Base-by-base conservation (phyloP, 2,113 vertebrate species). In the Chloroceryle aenea region DNA sequence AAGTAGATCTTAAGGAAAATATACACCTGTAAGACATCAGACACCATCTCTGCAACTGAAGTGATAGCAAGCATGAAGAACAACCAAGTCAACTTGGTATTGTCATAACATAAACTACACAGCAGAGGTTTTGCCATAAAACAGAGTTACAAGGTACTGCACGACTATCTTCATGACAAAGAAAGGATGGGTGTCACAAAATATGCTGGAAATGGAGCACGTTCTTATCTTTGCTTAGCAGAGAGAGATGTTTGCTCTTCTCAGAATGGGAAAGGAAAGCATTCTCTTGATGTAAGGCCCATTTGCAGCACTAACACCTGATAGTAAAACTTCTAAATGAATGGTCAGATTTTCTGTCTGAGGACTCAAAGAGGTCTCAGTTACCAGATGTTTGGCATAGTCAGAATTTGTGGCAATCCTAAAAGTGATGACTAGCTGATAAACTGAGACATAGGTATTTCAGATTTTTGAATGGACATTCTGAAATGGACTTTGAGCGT, bases 131-230 rank as follows among this genome's bases (percentile, higher is more conserved):
- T 38, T 29, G 71, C 9, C 53, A 45, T 22, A 8, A 62, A 89
- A 55, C 0, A 11, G 56, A 55, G 79, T 55, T 22, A 61, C 8
- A 32, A 56, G 34, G 38, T 9, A 8, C 27, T 50, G 73, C 68
- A 30, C 5, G 40, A 23, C 42, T 80, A 61, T 3, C 32, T 0
- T 2, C 2, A 3, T 18, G 19, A 34, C 27, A 64, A 48, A 95
- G 68, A 42, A 87, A 59, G 0, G 4, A 85, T 8, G 34, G 36
- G 43, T 12, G 20, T 17, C 77, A 52, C 30, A 29, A 64, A 85
- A 53, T 1, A 19, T 0, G 0, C 17, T 69, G 53, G 40, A 38
- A 85, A 76, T 3, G 26, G 25, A 66, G 45, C 23, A 45, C 2
- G 1, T 34, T 58, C 55, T 63, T 47, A 13, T 17, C 36, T 71